A percentile compares a stretch with the other conserved stretches of the same genome.
phyloP scores from a whole-genome alignment of 2,888 invertebrate species.

The Pheosia gnoma region DNA sequence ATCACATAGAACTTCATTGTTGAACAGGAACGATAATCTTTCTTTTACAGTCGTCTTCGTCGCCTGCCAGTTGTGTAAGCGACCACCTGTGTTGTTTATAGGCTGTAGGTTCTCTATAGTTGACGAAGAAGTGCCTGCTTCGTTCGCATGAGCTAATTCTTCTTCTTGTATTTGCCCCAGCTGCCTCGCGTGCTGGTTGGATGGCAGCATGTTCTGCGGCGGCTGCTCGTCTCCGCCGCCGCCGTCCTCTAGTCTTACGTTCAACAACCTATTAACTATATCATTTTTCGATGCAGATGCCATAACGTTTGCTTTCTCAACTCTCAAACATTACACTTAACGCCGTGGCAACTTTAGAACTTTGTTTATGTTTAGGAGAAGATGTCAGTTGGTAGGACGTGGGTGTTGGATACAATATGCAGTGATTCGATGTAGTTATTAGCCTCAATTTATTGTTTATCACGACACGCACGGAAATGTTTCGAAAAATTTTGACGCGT shows the following conservation, averaged over 20 bases:
- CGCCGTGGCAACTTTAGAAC: constrained; percentile 30
- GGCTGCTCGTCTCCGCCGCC: constrained; percentile 67
- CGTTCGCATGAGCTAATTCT: constrained; percentile 56
- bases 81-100: constrained; percentile 72
- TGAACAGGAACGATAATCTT: constrained; percentile 86
- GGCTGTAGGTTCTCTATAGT: constrained; percentile 72
- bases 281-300: constrained; percentile 76
- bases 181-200: constrained; percentile 72
- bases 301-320: constrained; percentile 55
- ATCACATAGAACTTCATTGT: constrained; percentile 84
- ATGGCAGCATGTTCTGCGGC: constrained; percentile 82
- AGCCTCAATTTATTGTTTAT: constrained; percentile 47
- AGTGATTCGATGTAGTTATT: constrained; percentile 44
- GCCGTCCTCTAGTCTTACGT: constrained; percentile 66
- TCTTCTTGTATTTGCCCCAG: constrained; percentile 61
- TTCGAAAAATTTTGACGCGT: constrained; percentile 35
- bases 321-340: constrained; percentile 53
- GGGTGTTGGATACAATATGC: constrained; percentile 28
- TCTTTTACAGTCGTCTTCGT: constrained; percentile 90
- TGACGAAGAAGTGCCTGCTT: constrained; percentile 61
- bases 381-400: constrained; percentile 15
- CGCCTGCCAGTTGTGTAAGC: constrained; percentile 88
- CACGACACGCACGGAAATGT: constrained; percentile 30
- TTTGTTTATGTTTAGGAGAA: constrained; percentile 26
- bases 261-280: constrained; percentile 68